phyloP scores from a whole-genome alignment of 2,888 invertebrate genomes.

The Thymelicus lineola region DNA sequence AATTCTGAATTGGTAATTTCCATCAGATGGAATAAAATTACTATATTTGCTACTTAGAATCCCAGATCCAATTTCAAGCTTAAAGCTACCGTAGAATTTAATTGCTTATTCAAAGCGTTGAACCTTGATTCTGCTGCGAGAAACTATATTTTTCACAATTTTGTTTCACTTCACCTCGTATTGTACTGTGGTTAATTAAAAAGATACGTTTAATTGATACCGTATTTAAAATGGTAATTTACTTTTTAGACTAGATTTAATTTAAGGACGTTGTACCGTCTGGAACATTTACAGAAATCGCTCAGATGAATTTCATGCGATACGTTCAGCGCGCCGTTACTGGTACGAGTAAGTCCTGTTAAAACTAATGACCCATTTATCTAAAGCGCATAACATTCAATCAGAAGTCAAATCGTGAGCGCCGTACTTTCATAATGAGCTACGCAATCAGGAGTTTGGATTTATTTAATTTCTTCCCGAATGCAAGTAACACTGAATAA shows the following conservation, averaged over 20 bases:
- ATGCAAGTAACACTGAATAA: constrained; percentile 40
- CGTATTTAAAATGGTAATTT: constrained; percentile 11
- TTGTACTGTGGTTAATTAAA: constrained; percentile 23
- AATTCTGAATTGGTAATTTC: constrained; percentile 50
- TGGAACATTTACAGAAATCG: neutral
- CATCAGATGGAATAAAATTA: constrained; percentile 46
- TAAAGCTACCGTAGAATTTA: constrained; percentile 35
- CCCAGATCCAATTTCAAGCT: constrained; percentile 35
- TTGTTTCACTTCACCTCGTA: constrained; percentile 8
- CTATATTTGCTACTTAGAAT: constrained; percentile 39
- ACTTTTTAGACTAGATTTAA: neutral
- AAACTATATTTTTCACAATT: constrained; percentile 24
- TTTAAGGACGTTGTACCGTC: constrained; percentile 3
- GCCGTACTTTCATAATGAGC: constrained; percentile 36
- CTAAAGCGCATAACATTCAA: constrained; percentile 27
- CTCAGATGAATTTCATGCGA: constrained; percentile 9
- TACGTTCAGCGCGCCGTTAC: neutral
- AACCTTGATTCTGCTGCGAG: constrained; percentile 26
- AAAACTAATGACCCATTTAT: constrained; percentile 31
- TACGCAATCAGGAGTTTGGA: constrained; percentile 35
- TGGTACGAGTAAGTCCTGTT: neutral
- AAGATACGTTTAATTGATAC: constrained; percentile 12
- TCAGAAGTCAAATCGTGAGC: constrained; percentile 33
- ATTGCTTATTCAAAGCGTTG: constrained; percentile 33
- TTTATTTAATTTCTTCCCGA: constrained; percentile 38